Percentiles rank a stretch among this genome's conserved stretches.
These are phyloP conservation scores for Potamarius usumacintae DNA, from an alignment of 2,113 vertebrate genomes.

Conservation along the genomic window DNA sequence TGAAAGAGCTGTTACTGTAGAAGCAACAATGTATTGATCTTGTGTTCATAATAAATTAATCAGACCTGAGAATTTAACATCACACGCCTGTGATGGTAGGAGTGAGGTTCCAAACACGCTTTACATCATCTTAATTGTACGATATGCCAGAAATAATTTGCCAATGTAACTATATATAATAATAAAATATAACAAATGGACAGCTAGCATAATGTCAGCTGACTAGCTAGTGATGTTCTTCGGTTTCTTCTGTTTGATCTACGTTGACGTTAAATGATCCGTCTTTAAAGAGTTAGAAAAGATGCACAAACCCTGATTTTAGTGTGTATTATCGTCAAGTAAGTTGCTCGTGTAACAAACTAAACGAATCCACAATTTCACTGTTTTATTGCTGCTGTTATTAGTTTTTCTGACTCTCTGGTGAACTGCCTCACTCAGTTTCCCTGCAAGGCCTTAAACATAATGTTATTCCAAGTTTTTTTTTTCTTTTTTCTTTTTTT, in stretches of 20 bases:
- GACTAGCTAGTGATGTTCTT: not conserved
- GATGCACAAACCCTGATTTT: not conserved
- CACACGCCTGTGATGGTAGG: not conserved
- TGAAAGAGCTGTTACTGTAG: not conserved
- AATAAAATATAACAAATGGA: not conserved
- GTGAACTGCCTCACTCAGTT: not conserved
- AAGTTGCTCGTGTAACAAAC: not conserved
- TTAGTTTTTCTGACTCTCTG: not conserved
- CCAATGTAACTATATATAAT: not conserved
- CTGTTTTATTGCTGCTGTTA: not conserved
- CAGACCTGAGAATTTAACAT: not conserved
- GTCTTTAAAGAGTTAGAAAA: not conserved
- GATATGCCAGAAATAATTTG: not conserved
- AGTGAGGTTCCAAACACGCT: not conserved
- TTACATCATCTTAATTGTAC: too few relatives aligned
- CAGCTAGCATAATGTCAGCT: not conserved
- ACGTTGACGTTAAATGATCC: not conserved
- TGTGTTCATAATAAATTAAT: not conserved
- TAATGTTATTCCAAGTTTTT: not conserved
- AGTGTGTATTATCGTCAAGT: not conserved
- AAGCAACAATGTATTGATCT: not conserved
- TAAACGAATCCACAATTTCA: not conserved
- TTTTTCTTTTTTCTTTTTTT: not conserved
- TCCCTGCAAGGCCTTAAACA: not conserved
- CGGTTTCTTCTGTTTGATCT: not conserved